phyloP scores from a whole-genome alignment of 2,797 vertebrate species.

The Eulemur albifrons region DNA sequence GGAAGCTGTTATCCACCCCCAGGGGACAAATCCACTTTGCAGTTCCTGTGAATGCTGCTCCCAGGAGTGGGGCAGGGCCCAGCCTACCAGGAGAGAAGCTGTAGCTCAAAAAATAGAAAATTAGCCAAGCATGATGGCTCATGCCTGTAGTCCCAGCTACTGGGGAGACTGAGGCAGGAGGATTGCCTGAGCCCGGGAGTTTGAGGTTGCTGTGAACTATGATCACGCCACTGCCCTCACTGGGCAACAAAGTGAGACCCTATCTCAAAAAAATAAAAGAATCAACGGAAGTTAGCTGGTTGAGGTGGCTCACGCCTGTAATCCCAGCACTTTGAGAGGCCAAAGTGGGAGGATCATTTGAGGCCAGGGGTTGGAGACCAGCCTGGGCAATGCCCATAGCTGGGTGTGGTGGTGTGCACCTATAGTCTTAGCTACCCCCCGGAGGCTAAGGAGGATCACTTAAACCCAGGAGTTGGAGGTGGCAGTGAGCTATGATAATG shows the following conservation, averaged over 20 bases:
- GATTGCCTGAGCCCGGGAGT: neutral
- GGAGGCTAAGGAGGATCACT: neutral
- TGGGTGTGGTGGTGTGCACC: too few relatives aligned
- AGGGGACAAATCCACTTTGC: neutral
- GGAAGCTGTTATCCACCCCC: neutral
- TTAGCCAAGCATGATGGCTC: neutral
- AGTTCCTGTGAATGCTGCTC: neutral
- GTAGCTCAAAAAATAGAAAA: neutral
- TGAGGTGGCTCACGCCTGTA: too few relatives aligned
- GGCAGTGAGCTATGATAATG: neutral
- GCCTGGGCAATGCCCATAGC: too few relatives aligned
- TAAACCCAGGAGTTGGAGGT: neutral
- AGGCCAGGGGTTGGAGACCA: too few relatives aligned
- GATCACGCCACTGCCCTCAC: neutral
- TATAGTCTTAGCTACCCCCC: neutral
- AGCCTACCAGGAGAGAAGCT: neutral
- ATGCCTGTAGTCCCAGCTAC: neutral
- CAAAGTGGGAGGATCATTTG: too few relatives aligned
- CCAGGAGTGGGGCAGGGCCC: neutral
- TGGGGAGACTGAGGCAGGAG: neutral
- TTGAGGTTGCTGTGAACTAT: neutral
- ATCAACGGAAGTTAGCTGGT: too few relatives aligned
- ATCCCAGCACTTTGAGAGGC: too few relatives aligned
- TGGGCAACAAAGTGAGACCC: neutral
- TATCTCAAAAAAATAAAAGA: too few relatives aligned